phyloP scores from a whole-genome alignment of 2,797 vertebrate genomes.

The Morus bassanus region DNA sequence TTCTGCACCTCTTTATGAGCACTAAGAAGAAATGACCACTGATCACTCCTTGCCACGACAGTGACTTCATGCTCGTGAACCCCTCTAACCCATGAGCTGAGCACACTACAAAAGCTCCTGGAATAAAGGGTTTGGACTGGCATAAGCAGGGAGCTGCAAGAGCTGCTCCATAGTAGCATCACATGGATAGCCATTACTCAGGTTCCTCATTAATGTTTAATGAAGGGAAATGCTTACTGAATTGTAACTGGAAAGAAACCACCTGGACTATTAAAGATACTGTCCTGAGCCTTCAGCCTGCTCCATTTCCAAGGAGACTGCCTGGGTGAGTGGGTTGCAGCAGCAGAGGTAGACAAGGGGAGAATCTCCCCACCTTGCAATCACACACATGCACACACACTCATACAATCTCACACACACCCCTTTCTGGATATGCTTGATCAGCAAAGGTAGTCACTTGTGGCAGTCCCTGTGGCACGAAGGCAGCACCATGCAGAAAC shows the following conservation, averaged over 20 bases:
- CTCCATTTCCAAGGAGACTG: neutral
- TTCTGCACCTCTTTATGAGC: neutral
- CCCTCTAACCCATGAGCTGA: neutral
- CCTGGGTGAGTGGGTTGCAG: neutral
- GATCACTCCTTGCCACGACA: neutral
- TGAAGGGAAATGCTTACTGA: neutral
- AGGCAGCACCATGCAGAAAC: neutral
- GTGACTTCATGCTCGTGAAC: neutral
- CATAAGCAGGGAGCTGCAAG: neutral
- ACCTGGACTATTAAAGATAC: neutral
- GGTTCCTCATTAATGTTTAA: neutral
- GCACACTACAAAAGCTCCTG: neutral
- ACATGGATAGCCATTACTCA: neutral
- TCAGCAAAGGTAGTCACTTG: neutral
- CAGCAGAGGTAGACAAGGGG: neutral
- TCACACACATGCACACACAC: neutral
- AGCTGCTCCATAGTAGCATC: neutral
- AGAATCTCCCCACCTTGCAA: neutral
- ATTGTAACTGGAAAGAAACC: neutral
- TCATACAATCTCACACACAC: neutral
- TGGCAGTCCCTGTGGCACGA: rapidly evolving
- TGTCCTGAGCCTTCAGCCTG: neutral
- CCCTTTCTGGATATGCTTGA: no score
- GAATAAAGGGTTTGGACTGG: neutral
- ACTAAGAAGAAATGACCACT: neutral